Base-by-base conservation (phyloP, 2,888 invertebrate genomes). In the Deroplatys truncata region DNA sequence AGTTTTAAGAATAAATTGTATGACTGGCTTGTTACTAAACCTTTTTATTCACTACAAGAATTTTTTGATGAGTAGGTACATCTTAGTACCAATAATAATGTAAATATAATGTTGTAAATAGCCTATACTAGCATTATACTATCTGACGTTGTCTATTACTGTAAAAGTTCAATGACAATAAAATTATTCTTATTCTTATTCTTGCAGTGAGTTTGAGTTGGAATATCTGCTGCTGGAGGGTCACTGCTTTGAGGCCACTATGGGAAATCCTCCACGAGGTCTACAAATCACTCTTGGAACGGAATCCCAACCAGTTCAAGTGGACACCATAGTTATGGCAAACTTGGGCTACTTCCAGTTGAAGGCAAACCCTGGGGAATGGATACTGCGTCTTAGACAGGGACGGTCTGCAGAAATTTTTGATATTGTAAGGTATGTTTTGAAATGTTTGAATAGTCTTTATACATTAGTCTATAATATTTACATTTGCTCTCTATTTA, bases 261-360 rank as follows among this genome's bases (percentile, higher is more conserved):
- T 97, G 84, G 98, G 98, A 88, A 98, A 98, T 91, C 99, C 99
- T 0, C 99, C 99, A 0, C 95, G 99, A 91, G 99, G 99, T 0
- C 94, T 99, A n/a, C 99, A 99, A 94, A 97, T 99, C 90, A 97
- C 98, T 7, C 94, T 99, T 87, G 99, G 99, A 85, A 97, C 98
- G 0, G 96, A 97, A 91, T 95, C 95, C n/a, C 94, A 95, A 90
- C 96, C 97, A 0, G 96, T 96, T 10, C 95, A 96, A 91, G 97
- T 98, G 91, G 99, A 99, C 93, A 99, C 99, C 28, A 99, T 99
- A 92, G 99, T 99, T n/a, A 99, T 99, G 99, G 99, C 99, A 10
- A 99, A 99, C 94, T 95, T 99, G 92, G 99, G 99, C 25, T 99
- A 99, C 94, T 99, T 99, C 95, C 98, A 98, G 94, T 94, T 99